A percentile compares a stretch with the other conserved stretches of the same genome.
phyloP scores from a whole-genome alignment of 1,140 invertebrate species.

The Coenobita brevimanus region DNA sequence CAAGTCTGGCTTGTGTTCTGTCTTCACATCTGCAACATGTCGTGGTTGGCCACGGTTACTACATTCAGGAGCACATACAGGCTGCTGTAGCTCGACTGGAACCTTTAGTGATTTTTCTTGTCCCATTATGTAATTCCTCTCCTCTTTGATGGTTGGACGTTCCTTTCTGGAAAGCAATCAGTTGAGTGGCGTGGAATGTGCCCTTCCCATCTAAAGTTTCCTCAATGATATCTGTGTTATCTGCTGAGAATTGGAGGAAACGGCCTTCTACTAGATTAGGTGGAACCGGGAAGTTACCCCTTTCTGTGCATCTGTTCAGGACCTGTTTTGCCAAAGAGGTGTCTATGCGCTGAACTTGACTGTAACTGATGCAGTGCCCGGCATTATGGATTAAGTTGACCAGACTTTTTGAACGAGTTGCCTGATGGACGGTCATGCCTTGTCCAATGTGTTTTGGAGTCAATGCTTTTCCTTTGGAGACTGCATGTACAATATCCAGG shows the following conservation, averaged over 20 bases:
- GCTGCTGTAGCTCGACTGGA: background rate
- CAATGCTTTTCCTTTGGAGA: background rate
- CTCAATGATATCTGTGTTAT: constrained; percentile 34
- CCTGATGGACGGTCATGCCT: background rate
- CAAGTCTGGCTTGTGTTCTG: background rate
- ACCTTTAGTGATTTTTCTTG: constrained; percentile 8
- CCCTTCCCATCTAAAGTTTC: constrained; percentile 22
- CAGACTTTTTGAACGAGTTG: constrained; percentile 3
- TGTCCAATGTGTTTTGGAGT: constrained; percentile 4
- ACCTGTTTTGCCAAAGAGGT: background rate
- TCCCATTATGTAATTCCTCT: constrained; percentile 3
- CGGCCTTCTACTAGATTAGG: background rate
- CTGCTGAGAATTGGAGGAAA: constrained; percentile 18
- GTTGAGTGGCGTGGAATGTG: constrained; percentile 23
- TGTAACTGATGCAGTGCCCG: constrained; percentile 16
- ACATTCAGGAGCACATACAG: background rate
- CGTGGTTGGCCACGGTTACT: no score
- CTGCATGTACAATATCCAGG: background rate
- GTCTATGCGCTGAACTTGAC: background rate
- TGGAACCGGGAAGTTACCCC: background rate
- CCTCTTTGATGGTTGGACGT: background rate
- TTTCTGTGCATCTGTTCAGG: background rate
- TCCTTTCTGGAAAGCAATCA: constrained; percentile 17
- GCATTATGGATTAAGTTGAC: background rate
- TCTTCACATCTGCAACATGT: background rate